Evolutionary conservation across 2,888 invertebrate genomes (phyloP), one percentile per base, ranked within the genome.

Genomic region (Chorisops tibialis): DNA sequence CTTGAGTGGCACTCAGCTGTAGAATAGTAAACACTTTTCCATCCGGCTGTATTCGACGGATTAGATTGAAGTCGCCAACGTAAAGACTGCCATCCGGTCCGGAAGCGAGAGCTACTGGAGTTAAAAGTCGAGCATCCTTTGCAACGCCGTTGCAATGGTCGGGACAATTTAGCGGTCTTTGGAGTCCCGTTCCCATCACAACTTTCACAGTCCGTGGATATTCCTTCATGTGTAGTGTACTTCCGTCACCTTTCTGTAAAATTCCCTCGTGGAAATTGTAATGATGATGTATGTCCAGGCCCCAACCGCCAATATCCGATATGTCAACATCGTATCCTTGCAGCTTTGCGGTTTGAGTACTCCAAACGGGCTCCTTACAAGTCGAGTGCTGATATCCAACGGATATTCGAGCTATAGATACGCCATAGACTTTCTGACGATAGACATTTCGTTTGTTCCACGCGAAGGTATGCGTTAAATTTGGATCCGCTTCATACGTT

Each of bases 371-470:
- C 63, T 89, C 84, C 41, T 83, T 81, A 76, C 98, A 97, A 7
- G 87, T 88, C 12, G 87, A 87, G 75, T 98, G 96, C 77, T 96
- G 91, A 76, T 98, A 99, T 24, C 98, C 98, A 64, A 99, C 87
- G 2, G 91, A 92, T 48, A 93, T 89, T 71, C 90, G 87, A 0
- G 93, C 93, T 74, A 89, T 88, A 1, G 92, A 92, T 68, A 92
- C 86, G 0, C 93, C 94, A 73, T 93, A 93, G 2, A 91, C 93
- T 81, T 95, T 96, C 80, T 97, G 96, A 73, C 93, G 91, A 80
- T 98, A 99, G 43, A 96, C 96, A 77, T 99, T 98, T 66, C 94
- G 83, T 76, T 96, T 93, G 78, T 96, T 96, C 99, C 99, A 99
- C 2, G 96, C 93, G 75, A 96, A 99, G 7, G 93, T 94, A 78